Conservation (phyloP, 2,888 invertebrate genomes). For the Pristionchus japonicus region DNA sequence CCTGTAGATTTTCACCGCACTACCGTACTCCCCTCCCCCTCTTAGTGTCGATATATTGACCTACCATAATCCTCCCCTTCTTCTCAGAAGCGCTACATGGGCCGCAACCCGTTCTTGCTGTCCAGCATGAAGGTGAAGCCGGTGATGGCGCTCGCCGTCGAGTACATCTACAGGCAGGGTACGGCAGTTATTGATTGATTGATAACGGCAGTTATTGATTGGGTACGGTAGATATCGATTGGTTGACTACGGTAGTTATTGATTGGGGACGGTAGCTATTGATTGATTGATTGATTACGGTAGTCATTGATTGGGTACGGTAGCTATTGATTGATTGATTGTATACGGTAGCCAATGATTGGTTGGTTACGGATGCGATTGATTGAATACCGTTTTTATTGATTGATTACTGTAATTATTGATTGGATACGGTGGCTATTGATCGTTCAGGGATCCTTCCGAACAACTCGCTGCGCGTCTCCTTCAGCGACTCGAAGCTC, state of each 20-base stretch:
- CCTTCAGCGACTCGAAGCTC: constrained; percentile 65
- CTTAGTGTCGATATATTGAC: no score
- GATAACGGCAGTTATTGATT: no score
- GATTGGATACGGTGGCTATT: neutral
- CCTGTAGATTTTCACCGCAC: no score
- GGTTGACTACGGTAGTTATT: no score
- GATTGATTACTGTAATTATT: neutral
- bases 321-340: no score
- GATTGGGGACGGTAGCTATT: no score
- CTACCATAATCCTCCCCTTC: neutral
- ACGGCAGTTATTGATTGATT: neutral
- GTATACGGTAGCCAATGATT: no score
- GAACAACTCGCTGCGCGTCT: constrained; percentile 57
- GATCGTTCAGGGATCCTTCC: constrained; percentile 56
- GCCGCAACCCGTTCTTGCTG: constrained; percentile 70
- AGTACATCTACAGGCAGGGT: constrained; percentile 60
- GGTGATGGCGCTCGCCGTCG: constrained; percentile 67
- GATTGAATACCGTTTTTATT: neutral
- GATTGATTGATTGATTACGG: no score
- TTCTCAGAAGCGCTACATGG: constrained; percentile 1
- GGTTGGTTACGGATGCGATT: no score
- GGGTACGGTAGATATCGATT: no score
- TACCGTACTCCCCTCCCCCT: no score
- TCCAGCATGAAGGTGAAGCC: constrained; percentile 67
- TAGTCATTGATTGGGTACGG: no score